Conservation (phyloP, 2,113 vertebrate genomes). For the Seriola rivoliana region DNA sequence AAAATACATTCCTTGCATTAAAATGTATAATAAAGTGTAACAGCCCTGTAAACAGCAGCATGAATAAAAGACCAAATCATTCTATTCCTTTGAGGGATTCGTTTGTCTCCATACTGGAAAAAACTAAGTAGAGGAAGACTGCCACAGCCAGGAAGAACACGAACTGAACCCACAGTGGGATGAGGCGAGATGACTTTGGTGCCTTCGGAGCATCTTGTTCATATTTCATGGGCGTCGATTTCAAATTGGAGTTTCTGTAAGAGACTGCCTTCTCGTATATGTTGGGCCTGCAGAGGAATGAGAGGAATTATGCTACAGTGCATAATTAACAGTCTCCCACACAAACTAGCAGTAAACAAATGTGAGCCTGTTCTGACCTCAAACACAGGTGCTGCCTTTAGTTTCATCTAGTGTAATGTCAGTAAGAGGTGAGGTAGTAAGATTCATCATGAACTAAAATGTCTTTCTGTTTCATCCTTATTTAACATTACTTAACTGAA, state of each 20-base stretch:
- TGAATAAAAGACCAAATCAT: slow-evolving; percentile 42
- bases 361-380: background rate
- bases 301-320: background rate
- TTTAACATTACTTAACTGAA: background rate
- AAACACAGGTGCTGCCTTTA: background rate
- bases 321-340: background rate
- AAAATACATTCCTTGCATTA: slow-evolving; percentile 42
- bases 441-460: background rate
- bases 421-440: background rate
- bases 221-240: slow-evolving; percentile 23
- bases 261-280: slow-evolving; percentile 62
- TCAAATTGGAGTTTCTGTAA: slow-evolving; percentile 53
- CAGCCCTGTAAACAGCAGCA: background rate
- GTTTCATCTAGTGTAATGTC: background rate
- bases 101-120: slow-evolving; percentile 79
- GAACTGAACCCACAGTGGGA: slow-evolving; percentile 82
- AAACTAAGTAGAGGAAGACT: slow-evolving; percentile 77
- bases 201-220: slow-evolving; percentile 17
- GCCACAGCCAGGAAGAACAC: slow-evolving; percentile 76
- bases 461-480: background rate
- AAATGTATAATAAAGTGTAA: slow-evolving; percentile 41
- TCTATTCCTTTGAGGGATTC: slow-evolving; percentile 68
- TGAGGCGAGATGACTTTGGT: slow-evolving; percentile 51
- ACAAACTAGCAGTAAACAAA: background rate
- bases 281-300: slow-evolving; percentile 52